Conservation (phyloP, 1,140 invertebrate genomes). For the Philotrypesis tridentata region DNA sequence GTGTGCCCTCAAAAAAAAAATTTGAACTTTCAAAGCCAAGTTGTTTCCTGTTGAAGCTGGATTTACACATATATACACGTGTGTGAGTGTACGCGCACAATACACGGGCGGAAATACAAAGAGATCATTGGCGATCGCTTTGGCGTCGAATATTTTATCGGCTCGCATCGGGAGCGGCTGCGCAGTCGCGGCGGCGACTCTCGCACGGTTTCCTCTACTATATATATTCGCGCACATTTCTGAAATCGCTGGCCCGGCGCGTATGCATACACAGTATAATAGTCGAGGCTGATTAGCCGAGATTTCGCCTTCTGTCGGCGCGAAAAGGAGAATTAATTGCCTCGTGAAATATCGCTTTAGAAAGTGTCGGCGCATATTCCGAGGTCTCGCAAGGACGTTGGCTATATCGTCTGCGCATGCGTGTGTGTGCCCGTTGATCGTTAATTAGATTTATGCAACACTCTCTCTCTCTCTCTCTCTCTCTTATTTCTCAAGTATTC, state of each 20-base stretch:
- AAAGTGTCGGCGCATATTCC: constrained; percentile 6
- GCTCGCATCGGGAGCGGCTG: too few relatives aligned
- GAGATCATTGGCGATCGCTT: background rate
- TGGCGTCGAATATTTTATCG: background rate
- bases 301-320: background rate
- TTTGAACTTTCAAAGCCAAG: too few relatives aligned
- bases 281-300: constrained; percentile 10
- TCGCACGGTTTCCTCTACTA: background rate
- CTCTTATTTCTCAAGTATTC: background rate
- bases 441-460: background rate
- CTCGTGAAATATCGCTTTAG: constrained; percentile 5
- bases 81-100: too few relatives aligned
- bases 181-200: too few relatives aligned
- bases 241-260: background rate
- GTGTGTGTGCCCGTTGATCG: background rate
- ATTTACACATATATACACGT: too few relatives aligned
- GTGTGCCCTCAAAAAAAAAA: too few relatives aligned
- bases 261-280: background rate
- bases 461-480: background rate
- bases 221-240: constrained; percentile 7
- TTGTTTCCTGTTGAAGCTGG: too few relatives aligned
- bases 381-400: background rate
- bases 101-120: background rate
- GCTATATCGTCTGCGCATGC: background rate
- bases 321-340: background rate